Evolutionary conservation across 1,140 invertebrate species (phyloP).

Genomic region (Aleiodes sp.): DNA sequence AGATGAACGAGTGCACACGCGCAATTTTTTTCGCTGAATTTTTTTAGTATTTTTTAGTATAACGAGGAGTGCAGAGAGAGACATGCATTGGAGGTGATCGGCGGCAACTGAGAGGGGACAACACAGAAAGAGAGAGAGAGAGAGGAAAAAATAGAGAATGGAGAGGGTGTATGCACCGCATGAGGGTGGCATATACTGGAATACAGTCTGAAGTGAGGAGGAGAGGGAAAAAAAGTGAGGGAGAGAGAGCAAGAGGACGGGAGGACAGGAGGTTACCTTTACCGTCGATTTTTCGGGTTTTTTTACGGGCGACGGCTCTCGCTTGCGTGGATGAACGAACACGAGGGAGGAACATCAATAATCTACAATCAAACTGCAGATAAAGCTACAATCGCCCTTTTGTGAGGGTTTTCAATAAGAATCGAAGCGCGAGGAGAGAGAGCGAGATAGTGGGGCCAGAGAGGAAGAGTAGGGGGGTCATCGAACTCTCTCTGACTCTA

Average conservation of each 20-base stretch:
- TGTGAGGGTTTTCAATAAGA: conserved; percentile 63
- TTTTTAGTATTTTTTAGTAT: conserved; percentile 10
- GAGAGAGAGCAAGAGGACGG: conserved; percentile 18
- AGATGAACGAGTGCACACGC: conserved; percentile 23
- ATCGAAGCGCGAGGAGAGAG: conserved; percentile 41
- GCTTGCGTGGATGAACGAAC: conserved; percentile 59
- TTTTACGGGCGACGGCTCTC: conserved; percentile 61
- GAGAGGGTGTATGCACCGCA: conserved; percentile 28
- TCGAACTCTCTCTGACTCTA: conserved; percentile 31
- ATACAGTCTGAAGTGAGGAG: conserved; percentile 9
- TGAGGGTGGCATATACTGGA: conserved; percentile 19
- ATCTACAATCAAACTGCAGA: conserved; percentile 67
- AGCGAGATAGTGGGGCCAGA: conserved; percentile 12
- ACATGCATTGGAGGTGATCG: conserved; percentile 1
- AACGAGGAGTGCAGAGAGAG: conserved; percentile 21
- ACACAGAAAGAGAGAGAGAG: conserved; percentile 3
- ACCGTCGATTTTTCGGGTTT: conserved; percentile 56
- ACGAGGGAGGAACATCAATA: conserved; percentile 65
- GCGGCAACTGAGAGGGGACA: background rate
- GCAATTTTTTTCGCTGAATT: conserved; percentile 14
- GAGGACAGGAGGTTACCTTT: conserved; percentile 50
- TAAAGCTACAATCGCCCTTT: conserved; percentile 65
- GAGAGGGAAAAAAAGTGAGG: conserved; percentile 7
- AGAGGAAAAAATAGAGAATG: no score
- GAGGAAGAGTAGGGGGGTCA: conserved; percentile 31